Evolutionary conservation across 2,113 vertebrate species (phyloP), one percentile per base, ranked within the genome.

Genomic region (Monopterus albus): DNA sequence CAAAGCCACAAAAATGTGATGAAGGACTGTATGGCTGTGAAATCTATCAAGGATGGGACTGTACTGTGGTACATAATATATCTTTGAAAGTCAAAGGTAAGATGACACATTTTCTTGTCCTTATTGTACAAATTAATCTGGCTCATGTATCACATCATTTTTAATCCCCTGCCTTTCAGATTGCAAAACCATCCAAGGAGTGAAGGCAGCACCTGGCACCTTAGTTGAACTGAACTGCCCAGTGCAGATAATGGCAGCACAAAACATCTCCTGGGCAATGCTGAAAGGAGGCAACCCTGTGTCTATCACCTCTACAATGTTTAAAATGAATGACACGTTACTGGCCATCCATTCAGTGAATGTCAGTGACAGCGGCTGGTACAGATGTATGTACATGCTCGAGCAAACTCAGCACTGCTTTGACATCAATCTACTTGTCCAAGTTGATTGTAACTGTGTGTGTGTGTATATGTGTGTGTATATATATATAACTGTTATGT

Each of bases 21-120:
- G 46, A 31, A 2, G 88, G 87, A 18, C 6, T 23, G 6, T 91
- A 90, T 35, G 29, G 5, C 18, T 90, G 67, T 72, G 49, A 83
- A 73, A 42, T 63, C 14, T 87, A 57, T 14, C 1, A 35, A 29
- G 84, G 50, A 47, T 90, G 87, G 87, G 25, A 76, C 3, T 6
- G 26, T 13, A 0, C 55, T 6, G 0, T 3, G 23, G 8, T 18
- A 23, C 76, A n/a, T 75, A 77, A 64, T 8, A 65, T 84, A 59
- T 55, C 39, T 53, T 55, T 91, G 8, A 88, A 65, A 84, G 39
- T 90, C 13, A 90, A 73, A 88, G 77, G 90, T 89, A 82, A 79
- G 29, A 38, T 12, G 4, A 3, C 5, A 6, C 6, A 17, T 59
- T 55, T 21, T 20, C 12, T 25, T n/a, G 5, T 23, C 8, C 13